Conservation (phyloP, 2,113 vertebrate genomes). For the Gila orcuttii region DNA sequence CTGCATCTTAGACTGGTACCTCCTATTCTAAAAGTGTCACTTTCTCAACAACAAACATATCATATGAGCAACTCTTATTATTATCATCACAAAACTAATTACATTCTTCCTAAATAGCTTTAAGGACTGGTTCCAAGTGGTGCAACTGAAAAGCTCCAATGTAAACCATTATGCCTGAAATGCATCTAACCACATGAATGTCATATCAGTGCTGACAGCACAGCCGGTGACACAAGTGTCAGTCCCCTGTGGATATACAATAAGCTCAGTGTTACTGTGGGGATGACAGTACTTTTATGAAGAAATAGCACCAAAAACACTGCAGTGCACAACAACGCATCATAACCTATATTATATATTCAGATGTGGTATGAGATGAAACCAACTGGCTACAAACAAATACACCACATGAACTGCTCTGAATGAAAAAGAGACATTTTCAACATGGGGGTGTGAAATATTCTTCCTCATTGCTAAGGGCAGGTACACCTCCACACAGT, state of each 20-base stretch:
- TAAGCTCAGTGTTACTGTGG: background rate
- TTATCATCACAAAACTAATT: background rate
- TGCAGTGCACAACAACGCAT: background rate
- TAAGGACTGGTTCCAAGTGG: background rate
- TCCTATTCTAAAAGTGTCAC: background rate
- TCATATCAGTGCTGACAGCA: slow-evolving; percentile 28
- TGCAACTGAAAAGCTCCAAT: slow-evolving; percentile 22
- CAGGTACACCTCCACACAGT: slow-evolving; percentile 20
- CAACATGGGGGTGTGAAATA: slow-evolving; percentile 11
- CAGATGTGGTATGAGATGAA: background rate
- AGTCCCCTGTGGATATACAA: slow-evolving; percentile 5
- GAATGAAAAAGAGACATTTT: slow-evolving; percentile 9
- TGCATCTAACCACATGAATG: slow-evolving; percentile 12
- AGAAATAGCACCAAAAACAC: background rate
- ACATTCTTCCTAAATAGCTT: background rate
- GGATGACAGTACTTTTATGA: background rate
- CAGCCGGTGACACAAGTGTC: slow-evolving; percentile 23
- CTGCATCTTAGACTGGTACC: background rate
- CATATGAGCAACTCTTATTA: background rate
- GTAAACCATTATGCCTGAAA: slow-evolving; percentile 17
- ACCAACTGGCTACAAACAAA: background rate
- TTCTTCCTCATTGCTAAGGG: background rate
- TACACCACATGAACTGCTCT: background rate
- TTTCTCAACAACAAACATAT: background rate
- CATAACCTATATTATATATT: background rate